A percentile compares a stretch with the other conserved stretches of the same genome.
Evolutionary conservation across 2,797 vertebrate species (phyloP).

Genomic region (Myripristis jacobus): DNA sequence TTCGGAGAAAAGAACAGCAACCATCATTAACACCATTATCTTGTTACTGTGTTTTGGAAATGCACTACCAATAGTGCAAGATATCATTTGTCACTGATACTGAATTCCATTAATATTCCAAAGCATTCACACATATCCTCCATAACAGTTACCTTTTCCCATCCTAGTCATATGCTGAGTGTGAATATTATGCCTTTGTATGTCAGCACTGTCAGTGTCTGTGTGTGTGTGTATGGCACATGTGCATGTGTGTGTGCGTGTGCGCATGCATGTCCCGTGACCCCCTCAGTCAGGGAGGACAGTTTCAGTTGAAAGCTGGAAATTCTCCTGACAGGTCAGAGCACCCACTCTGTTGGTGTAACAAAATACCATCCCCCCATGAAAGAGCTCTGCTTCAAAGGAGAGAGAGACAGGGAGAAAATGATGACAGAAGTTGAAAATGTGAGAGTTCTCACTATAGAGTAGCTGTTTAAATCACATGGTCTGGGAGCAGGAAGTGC

Average conservation of each 20-base stretch:
- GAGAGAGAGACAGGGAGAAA: constrained; percentile 8
- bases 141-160: constrained; percentile 46
- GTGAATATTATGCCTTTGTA: constrained; percentile 7
- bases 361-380: constrained; percentile 21
- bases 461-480: constrained; percentile 46
- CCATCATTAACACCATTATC: constrained; percentile 61
- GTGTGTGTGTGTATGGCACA: not conserved
- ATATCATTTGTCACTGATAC: constrained; percentile 56
- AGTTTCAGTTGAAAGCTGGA: not conserved
- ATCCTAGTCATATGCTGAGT: constrained; percentile 37
- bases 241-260: constrained; percentile 3
- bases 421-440: constrained; percentile 51
- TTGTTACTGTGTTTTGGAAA: constrained; percentile 59
- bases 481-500: constrained; percentile 52
- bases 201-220: constrained; percentile 1
- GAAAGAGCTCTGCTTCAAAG: constrained; percentile 20
- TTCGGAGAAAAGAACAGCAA: not conserved
- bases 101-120: constrained; percentile 56
- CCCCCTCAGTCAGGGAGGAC: constrained; percentile 5
- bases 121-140: constrained; percentile 48
- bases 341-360: constrained; percentile 26
- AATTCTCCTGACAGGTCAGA: constrained; percentile 40
- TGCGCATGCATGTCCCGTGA: not conserved
- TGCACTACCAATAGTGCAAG: constrained; percentile 52
- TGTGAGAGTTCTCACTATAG: constrained; percentile 17